These are phyloP conservation scores for Acrocephalus scirpaceus DNA, from an alignment of 2,797 vertebrate genomes.

Conservation along the genomic window DNA sequence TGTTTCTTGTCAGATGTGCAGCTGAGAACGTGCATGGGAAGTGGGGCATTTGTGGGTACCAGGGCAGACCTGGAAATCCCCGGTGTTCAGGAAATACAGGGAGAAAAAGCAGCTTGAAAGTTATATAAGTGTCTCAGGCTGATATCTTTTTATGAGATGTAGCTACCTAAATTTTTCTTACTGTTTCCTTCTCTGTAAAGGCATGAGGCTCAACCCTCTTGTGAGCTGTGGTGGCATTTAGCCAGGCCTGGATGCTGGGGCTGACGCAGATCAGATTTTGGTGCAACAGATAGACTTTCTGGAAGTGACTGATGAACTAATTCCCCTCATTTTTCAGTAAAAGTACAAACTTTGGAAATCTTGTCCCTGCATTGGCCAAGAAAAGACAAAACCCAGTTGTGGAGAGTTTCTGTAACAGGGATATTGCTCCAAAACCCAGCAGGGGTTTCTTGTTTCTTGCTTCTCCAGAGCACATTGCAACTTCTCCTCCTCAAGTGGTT, in stretches of 20 bases:
- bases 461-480: background rate
- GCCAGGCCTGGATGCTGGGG: background rate
- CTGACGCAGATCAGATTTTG: background rate
- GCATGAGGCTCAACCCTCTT: background rate
- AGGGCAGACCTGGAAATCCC: background rate
- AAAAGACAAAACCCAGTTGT: background rate
- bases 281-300: slow-evolving; percentile 1
- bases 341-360: background rate
- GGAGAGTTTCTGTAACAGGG: background rate
- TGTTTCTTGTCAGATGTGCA: background rate
- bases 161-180: background rate
- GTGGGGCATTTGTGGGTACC: background rate
- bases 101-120: background rate
- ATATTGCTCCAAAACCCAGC: background rate
- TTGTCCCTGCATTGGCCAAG: background rate
- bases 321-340: background rate
- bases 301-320: background rate
- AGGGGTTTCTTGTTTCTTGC: background rate
- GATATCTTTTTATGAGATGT: background rate
- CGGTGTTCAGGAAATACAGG: background rate
- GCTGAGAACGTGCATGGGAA: background rate
- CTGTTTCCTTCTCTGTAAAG: background rate
- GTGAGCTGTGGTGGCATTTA: background rate
- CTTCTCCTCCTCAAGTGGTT: background rate
- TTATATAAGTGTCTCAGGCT: background rate